phyloP scores from a whole-genome alignment of 2,797 vertebrate genomes.

The Sebastolobus altivelis region DNA sequence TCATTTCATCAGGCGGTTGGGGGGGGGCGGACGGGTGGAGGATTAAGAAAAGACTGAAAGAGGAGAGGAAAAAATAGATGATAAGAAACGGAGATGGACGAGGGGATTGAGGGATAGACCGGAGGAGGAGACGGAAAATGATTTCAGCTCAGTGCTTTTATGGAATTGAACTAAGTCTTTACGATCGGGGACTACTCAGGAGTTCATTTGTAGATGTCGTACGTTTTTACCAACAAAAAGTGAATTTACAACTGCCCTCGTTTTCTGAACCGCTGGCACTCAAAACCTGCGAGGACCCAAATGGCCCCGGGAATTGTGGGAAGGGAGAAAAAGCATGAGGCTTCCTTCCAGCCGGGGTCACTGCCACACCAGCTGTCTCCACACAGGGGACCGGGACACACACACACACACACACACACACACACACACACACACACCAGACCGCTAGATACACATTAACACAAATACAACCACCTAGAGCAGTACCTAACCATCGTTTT shows the following conservation, averaged over 20 bases:
- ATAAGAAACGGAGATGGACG: constrained; percentile 68
- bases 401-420: constrained; percentile 33
- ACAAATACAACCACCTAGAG: constrained; percentile 9
- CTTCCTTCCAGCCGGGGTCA: constrained; percentile 64
- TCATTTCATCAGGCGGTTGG: constrained; percentile 76
- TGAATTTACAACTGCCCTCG: not conserved
- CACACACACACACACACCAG: constrained; percentile 43
- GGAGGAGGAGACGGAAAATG: constrained; percentile 55
- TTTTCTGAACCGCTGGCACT: constrained; percentile 35
- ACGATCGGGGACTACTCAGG: constrained; percentile 44
- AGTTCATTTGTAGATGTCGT: constrained; percentile 24
- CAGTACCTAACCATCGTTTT: not conserved
- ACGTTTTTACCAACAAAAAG: not conserved
- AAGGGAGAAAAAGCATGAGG: constrained; percentile 58
- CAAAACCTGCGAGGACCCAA: constrained; percentile 50
- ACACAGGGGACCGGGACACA: constrained; percentile 67
- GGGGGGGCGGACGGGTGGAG: constrained; percentile 30
- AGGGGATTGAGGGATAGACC: constrained; percentile 61
- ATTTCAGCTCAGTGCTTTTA: constrained; percentile 64
- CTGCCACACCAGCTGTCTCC: constrained; percentile 76
- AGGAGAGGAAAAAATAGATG: constrained; percentile 65
- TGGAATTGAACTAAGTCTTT: constrained; percentile 71
- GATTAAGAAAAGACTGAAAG: constrained; percentile 76
- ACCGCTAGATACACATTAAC: not conserved
- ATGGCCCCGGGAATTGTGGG: constrained; percentile 55